Evolutionary conservation across 2,113 vertebrate species (phyloP).

Genomic region (Sebastes schlegelii): DNA sequence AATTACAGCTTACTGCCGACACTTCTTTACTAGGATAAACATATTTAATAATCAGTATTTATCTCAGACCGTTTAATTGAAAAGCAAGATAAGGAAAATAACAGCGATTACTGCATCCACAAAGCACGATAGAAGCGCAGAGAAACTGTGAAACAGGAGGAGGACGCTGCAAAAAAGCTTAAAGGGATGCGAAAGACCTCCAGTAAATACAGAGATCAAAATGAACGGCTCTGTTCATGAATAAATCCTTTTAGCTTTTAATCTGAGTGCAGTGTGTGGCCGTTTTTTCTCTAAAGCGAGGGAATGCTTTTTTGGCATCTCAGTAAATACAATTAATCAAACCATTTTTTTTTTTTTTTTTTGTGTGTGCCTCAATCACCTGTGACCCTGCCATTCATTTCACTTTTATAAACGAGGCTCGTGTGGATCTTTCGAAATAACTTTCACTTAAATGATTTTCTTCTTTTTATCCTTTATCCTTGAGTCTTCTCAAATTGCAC

Average conservation of each 20-base stretch:
- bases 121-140: neutral
- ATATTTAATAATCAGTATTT: neutral
- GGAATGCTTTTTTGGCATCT: conserved; percentile 17
- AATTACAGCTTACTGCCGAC: neutral
- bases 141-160: neutral
- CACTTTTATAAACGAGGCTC: conserved; percentile 1
- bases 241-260: conserved; percentile 35
- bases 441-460: conserved; percentile 23
- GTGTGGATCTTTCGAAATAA: conserved; percentile 21
- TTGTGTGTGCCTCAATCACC: conserved; percentile 9
- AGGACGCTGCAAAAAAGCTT: neutral
- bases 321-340: conserved; percentile 31
- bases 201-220: conserved; percentile 51
- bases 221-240: conserved; percentile 25
- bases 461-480: conserved; percentile 40
- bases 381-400: conserved; percentile 33
- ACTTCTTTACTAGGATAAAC: neutral
- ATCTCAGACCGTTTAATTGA: neutral
- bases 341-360: conserved; percentile 3
- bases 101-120: neutral
- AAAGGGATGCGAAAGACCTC: conserved; percentile 35
- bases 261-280: conserved; percentile 1
- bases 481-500: conserved; percentile 41
- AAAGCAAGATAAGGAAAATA: neutral
- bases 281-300: conserved; percentile 16